These are phyloP conservation scores for Cyanoderma ruficeps DNA, from an alignment of 2,113 vertebrate genomes.

Conservation along the genomic window DNA sequence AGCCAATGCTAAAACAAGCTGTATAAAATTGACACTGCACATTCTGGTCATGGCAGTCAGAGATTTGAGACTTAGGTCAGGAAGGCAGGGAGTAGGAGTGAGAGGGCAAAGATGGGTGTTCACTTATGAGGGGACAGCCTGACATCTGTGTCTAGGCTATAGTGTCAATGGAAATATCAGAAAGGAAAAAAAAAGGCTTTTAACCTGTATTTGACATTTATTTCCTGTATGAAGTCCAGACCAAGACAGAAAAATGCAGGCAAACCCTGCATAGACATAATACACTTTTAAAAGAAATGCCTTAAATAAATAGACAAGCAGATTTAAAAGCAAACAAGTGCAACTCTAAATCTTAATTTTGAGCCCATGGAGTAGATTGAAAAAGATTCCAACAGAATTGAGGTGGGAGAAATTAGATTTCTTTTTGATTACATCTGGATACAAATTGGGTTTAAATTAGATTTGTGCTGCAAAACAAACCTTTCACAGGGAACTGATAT, in stretches of 20 bases:
- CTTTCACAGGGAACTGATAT: background rate
- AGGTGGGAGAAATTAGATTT: constrained; percentile 34
- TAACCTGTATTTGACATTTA: background rate
- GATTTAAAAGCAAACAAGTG: background rate
- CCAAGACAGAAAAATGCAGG: background rate
- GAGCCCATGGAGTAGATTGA: background rate
- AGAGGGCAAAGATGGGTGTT: background rate
- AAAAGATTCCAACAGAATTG: background rate
- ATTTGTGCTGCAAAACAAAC: constrained; percentile 22
- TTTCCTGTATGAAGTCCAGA: background rate
- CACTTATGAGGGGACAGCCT: background rate
- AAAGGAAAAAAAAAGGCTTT: background rate
- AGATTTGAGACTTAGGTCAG: background rate
- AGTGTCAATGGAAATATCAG: background rate
- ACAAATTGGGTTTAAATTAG: constrained; percentile 22
- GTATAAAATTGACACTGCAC: background rate
- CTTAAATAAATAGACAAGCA: background rate
- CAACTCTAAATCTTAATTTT: background rate
- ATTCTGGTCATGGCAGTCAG: background rate
- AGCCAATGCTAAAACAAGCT: background rate
- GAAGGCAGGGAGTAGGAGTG: background rate
- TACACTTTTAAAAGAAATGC: background rate
- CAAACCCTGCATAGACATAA: background rate
- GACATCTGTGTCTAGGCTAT: background rate
- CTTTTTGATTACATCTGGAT: constrained; percentile 35